These are phyloP conservation scores for Neodiprion pinetum DNA, from an alignment of 1,140 invertebrate species.

Conservation along the genomic window DNA sequence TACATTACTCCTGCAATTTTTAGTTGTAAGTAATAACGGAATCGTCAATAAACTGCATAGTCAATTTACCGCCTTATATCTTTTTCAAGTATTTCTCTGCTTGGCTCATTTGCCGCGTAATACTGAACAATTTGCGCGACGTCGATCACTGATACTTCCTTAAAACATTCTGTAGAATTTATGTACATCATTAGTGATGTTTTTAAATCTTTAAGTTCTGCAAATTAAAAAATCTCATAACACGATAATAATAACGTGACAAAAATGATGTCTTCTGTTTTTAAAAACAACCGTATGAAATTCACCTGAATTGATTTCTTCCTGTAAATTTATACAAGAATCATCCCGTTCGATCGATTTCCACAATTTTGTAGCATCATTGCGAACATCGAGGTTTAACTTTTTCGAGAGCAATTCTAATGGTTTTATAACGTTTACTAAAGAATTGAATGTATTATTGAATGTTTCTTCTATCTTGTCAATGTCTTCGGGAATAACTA, in stretches of 20 bases:
- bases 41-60: not conserved
- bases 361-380: not conserved
- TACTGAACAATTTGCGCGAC: not conserved
- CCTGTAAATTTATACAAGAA: not conserved
- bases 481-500: not conserved
- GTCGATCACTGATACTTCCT: conserved; percentile 3
- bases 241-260: not conserved
- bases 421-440: not conserved
- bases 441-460: not conserved
- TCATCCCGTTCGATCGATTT: not conserved
- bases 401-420: not conserved
- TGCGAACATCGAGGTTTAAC: not conserved
- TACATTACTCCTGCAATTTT: not conserved
- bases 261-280: not conserved
- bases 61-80: not conserved
- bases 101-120: not conserved
- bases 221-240: not conserved
- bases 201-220: not conserved
- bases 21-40: not conserved
- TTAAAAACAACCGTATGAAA: not conserved
- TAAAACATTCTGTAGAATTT: not conserved
- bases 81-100: not conserved
- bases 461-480: not conserved
- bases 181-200: not conserved
- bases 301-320: conserved; percentile 10